phyloP scores from a whole-genome alignment of 2,888 invertebrate species.

The Iphiclides podalirius region DNA sequence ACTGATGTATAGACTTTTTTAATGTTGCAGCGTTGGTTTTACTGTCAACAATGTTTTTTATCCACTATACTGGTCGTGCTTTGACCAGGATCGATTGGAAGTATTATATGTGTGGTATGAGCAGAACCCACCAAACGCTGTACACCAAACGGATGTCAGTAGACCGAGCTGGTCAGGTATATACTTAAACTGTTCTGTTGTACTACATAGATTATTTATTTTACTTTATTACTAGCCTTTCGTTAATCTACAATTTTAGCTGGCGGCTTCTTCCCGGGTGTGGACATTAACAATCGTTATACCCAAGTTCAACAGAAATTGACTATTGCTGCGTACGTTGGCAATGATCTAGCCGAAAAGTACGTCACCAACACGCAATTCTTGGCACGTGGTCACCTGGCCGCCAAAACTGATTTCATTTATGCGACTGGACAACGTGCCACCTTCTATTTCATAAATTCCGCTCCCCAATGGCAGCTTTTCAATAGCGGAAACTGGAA shows the following conservation, averaged over 20 bases:
- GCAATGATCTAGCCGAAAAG: constrained; percentile 52
- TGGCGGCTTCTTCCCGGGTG: constrained; percentile 70
- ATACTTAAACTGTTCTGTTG: background rate
- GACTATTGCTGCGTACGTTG: constrained; percentile 48
- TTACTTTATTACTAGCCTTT: background rate
- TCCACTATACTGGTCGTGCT: constrained; percentile 75
- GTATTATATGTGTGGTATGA: constrained; percentile 76
- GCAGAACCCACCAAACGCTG: constrained; percentile 63
- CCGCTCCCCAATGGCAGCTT: constrained; percentile 84
- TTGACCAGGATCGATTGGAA: constrained; percentile 66
- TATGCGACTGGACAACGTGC: constrained; percentile 79
- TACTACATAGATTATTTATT: background rate
- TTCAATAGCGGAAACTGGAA: constrained; percentile 83
- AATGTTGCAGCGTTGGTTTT: constrained; percentile 70
- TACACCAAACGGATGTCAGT: constrained; percentile 66
- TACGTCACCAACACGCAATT: constrained; percentile 68
- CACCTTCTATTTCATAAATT: constrained; percentile 83
- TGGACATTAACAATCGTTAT: constrained; percentile 56
- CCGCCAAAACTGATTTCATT: constrained; percentile 82
- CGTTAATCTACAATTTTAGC: constrained; percentile 39
- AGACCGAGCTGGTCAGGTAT: constrained; percentile 21
- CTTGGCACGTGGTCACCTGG: constrained; percentile 81
- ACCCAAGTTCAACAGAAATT: constrained; percentile 58
- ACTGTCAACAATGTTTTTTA: constrained; percentile 64
- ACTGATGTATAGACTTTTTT: too few species aligned